Conservation (phyloP, 2,888 invertebrate genomes). For the Perizoma flavofasciatum region DNA sequence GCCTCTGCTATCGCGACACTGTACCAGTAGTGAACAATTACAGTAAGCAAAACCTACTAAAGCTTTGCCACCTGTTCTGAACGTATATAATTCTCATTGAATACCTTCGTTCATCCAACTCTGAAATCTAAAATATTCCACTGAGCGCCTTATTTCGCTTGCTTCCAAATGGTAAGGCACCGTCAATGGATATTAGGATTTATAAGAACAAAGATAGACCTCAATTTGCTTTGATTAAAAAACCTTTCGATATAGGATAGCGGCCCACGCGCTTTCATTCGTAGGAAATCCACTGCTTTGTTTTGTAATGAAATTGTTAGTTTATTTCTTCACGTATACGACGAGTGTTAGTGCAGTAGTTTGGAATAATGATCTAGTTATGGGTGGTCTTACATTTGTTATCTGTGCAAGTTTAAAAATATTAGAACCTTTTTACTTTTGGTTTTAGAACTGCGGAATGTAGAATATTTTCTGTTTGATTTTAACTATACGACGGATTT, state of each 20-base stretch:
- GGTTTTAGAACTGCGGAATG: no score
- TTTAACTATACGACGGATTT: no score
- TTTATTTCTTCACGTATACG: slow-evolving; percentile 74
- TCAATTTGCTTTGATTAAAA: slow-evolving; percentile 41
- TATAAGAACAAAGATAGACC: slow-evolving; percentile 40
- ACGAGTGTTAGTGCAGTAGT: slow-evolving; percentile 53
- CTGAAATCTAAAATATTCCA: slow-evolving; percentile 32
- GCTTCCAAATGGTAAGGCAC: slow-evolving; percentile 1
- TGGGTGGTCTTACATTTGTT: slow-evolving; percentile 62
- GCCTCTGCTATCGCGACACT: slow-evolving; percentile 63
- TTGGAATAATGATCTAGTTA: slow-evolving; percentile 43
- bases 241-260: slow-evolving; percentile 63
- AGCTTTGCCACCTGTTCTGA: slow-evolving; percentile 74
- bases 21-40: slow-evolving; percentile 72
- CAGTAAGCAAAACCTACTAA: slow-evolving; percentile 68
- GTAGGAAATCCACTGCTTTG: slow-evolving; percentile 73
- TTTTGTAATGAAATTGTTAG: slow-evolving; percentile 79
- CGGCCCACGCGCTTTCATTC: slow-evolving; percentile 77
- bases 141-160: slow-evolving; percentile 42
- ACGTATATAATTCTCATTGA: slow-evolving; percentile 64
- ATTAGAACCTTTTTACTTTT: no score
- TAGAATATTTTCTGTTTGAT: no score
- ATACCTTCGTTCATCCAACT: slow-evolving; percentile 49
- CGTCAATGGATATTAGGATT: slow-evolving; percentile 41
- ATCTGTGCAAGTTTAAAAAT: slow-evolving; percentile 9